Base-by-base conservation (phyloP, 2,113 vertebrate species). In the Cyrtonyx montezumae region DNA sequence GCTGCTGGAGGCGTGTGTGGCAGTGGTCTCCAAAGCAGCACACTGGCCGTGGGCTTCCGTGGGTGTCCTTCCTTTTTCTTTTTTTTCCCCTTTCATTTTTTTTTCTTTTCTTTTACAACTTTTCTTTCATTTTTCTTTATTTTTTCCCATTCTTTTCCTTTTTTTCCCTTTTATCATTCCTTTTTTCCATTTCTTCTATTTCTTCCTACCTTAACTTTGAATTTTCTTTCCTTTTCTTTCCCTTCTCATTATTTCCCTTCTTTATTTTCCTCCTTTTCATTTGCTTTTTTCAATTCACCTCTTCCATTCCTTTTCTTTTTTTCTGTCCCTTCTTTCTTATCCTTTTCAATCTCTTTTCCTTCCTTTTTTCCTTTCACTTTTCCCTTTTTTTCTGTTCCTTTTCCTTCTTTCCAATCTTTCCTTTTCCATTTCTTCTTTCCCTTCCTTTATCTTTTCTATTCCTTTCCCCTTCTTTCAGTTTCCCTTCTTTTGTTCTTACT, bases 21-120 rank as follows among this genome's bases (percentile, higher is more conserved):
- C 21, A 2, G 3, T 2, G 1, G 45, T 81, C 63, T 32, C n/a
- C 2, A 23, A 68, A 59, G 34, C 19, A 25, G 8, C 3, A 0
- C 5, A 1, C 43, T 43, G 51, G 10, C 40, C 4, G 5, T 13
- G 5, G n/a, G 8, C 5, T 67, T 45, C 55, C 32, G 7, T 20
- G 32, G 17, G 17, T n/a, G 15, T 11, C 36, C 36, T 37, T 56
- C 13, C 37, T 30, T 55, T 22, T 55, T 34, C 9, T 36, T 69
- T 55, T 13, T 11, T 14, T 32, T 32, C 53, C 53, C 22, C 16
- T 55, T 30, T 55, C 16, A 19, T 55, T 55, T 55, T 55, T 16
- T 55, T 55, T 17, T 9, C 11, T 20, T 30, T 7, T 28, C n/a
- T 32, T 37, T 37, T 8, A 37, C 15, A 23, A 9, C 22, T 36